Evolutionary conservation across 2,113 vertebrate species (phyloP), one percentile per base, ranked within the genome.

Genomic region (Acanthisitta chloris): DNA sequence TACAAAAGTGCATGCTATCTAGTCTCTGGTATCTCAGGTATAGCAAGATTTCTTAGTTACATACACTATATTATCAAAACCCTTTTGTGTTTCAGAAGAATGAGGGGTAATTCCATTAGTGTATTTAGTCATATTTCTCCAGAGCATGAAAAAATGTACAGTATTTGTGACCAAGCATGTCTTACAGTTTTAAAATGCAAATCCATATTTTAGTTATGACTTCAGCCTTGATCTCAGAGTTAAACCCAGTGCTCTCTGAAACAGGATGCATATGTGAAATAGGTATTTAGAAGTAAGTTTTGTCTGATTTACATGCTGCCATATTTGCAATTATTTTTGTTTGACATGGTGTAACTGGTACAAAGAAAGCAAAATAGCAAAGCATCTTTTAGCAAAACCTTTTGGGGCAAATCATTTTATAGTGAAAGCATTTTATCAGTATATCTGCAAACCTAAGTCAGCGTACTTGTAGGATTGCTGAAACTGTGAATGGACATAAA

Each of bases 281-380:
- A 88, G 17, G 42, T 86, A 89, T 26, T 80, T 67, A 71, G 66
- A 86, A 90, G 55, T 52, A 95, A 73, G 64, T 78, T 93, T 94
- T 38, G 18, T 83, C 83, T 92, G 45, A 95, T 97, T 96, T 84
- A 81, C 72, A 94, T 93, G 71, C 80, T 49, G 12, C 34, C 51
- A 92, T 85, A 74, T 94, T 96, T 93, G 71, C 93, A 97, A 96
- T 96, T 95, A 96, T 94, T 97, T 97, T 96, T 96, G 57, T 97
- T 92, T 96, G 83, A 96, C 90, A 91, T 87, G 57, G 55, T 95
- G n/a, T n/a, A n/a, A n/a, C n/a, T n/a, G n/a, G n/a, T n/a, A n/a
- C n/a, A n/a, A n/a, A n/a, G n/a, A n/a, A n/a, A n/a, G n/a, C n/a
- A n/a, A n/a, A n/a, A n/a, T n/a, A n/a, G n/a, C n/a, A n/a, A n/a